Base-by-base conservation (phyloP, 2,797 vertebrate species). In the Apogon hyalosoma region DNA sequence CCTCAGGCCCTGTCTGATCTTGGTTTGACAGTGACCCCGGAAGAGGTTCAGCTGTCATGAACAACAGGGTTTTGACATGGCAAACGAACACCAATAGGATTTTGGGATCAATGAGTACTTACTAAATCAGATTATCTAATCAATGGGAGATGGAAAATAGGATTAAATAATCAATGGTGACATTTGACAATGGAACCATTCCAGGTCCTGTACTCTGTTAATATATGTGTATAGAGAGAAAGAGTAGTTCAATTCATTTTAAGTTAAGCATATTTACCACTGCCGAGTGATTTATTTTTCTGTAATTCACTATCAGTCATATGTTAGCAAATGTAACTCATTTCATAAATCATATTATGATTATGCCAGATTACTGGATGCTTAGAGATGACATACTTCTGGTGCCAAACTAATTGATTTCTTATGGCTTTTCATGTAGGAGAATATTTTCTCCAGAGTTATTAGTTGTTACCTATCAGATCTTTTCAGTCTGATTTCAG, bases 111-210 rank as follows among this genome's bases (percentile, higher is more conserved):
- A 72, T 80, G 48, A 2, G 6, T 45, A 12, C 81, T 63, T 63
- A 65, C 24, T 58, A 31, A 75, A 14, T 73, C 61, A 52, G 78
- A 79, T 88, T 63, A 80, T 81, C 19, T 53, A 60, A 84, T 83
- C 24, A 69, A 80, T 79, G 31, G 1, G 41, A 84, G 63, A 69
- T 46, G 48, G 50, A 9, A 50, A 83, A 82, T 48, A 59, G 59
- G 77, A 77, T 75, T 66, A 82, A 68, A 71, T 69, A 47, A 80
- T 80, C 65, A 63, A 70, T 77, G 41, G 45, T 1, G 9, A 45
- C 41, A 43, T 59, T 53, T 79, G 59, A 64, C 60, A 70, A 68
- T 19, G 64, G 51, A 56, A 50, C 47, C 16, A 33, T 9, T 49
- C 50, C 43, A 50, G 21, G 16, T 10, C 33, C 1, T 36, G 24